Evolutionary conservation across 1,140 invertebrate genomes (phyloP).

Genomic region (Camponotus floridanus): DNA sequence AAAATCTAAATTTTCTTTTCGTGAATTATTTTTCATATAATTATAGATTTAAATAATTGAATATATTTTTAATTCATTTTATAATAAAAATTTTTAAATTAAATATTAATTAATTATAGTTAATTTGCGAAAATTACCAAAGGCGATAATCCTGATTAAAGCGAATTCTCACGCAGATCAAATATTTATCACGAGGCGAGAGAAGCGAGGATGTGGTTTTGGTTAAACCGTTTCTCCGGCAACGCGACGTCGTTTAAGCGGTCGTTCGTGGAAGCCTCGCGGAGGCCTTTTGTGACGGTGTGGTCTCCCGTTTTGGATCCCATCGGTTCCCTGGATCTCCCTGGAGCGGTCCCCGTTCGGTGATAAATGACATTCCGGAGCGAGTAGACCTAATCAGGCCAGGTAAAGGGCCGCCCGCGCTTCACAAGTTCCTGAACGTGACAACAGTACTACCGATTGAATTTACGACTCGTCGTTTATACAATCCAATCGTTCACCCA

Average conservation of each 20-base stretch:
- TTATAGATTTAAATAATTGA: too few species aligned
- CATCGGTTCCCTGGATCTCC: constrained; percentile 4
- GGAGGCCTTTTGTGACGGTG: constrained; percentile 38
- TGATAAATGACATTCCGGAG: constrained; percentile 72
- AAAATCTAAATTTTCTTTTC: too few species aligned
- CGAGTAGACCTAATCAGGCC: constrained; percentile 59
- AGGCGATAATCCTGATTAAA: neutral
- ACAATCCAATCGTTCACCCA: neutral
- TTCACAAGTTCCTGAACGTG: constrained; percentile 25
- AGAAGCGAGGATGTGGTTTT: neutral
- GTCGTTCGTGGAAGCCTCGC: constrained; percentile 27
- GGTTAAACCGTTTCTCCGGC: neutral
- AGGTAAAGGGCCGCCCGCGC: constrained; percentile 54
- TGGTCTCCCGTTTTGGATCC: neutral
- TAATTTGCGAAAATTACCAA: neutral
- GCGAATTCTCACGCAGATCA: neutral
- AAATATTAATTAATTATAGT: too few species aligned
- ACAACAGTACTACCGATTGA: constrained; percentile 43
- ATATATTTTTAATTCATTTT: neutral
- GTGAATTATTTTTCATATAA: too few species aligned
- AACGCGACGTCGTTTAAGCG: constrained; percentile 58
- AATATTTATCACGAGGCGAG: neutral
- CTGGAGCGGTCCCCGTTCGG: neutral
- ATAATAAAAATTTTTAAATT: neutral
- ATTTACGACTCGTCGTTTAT: constrained; percentile 48